Percentiles rank a stretch among this genome's conserved stretches.
These are phyloP conservation scores for Opisthograptis luteolata DNA, from an alignment of 2,888 invertebrate genomes.

Conservation along the genomic window DNA sequence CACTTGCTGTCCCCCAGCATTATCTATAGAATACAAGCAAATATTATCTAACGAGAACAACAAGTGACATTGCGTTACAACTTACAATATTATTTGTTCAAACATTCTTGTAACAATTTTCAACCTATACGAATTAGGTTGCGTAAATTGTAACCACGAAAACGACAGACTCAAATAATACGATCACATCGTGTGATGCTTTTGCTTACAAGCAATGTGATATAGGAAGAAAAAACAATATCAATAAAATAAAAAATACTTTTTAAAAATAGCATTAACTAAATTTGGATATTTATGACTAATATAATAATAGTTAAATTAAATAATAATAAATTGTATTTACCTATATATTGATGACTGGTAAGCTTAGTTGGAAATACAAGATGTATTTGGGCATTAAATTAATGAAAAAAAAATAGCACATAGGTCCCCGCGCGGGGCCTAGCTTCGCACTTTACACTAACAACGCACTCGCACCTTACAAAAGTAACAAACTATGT, in stretches of 20 bases:
- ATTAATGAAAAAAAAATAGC: constrained; percentile 76
- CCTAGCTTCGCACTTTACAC: constrained; percentile 65
- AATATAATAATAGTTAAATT: constrained; percentile 81
- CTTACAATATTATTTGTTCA: constrained; percentile 52
- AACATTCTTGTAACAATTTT: constrained; percentile 54
- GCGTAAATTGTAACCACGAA: constrained; percentile 52
- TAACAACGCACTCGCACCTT: constrained; percentile 71
- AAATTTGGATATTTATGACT: constrained; percentile 85
- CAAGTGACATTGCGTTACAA: constrained; percentile 47
- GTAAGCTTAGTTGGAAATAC: constrained; percentile 82
- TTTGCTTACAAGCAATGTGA: constrained; percentile 71
- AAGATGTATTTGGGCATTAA: constrained; percentile 76
- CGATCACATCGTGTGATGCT: constrained; percentile 73
- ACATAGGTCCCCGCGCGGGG: constrained; percentile 60
- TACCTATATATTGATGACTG: constrained; percentile 81
- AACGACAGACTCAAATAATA: constrained; percentile 65
- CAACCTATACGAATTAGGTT: constrained; percentile 55
- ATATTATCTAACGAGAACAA: constrained; percentile 42
- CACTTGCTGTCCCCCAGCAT: constrained; percentile 44
- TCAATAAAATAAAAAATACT: constrained; percentile 65
- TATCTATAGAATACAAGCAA: constrained; percentile 47
- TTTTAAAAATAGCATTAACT: constrained; percentile 76
- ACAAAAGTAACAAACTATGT: constrained; percentile 79
- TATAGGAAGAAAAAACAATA: constrained; percentile 65
- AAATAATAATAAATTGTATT: constrained; percentile 79